Evolutionary conservation across 30 jellyfish, hydroid and myxozoan genomes (phyloP), one percentile per base, ranked within the genome.

Genomic region (Sanderia malayensis): DNA sequence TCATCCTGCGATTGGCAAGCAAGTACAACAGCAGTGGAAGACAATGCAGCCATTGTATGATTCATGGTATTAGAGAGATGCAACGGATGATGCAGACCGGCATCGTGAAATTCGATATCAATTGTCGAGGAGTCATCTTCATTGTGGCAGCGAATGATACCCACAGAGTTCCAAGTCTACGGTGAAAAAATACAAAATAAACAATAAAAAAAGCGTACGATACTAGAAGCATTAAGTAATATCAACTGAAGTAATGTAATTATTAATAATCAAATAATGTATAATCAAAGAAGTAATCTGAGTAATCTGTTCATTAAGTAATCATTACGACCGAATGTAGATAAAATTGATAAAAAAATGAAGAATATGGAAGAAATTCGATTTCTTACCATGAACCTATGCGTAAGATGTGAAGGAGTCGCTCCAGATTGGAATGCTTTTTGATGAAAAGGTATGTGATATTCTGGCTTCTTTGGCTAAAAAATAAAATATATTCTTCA

Each of bases 381-480:
- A 21, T 0, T 1, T 19, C 74, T 52, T 81, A 88, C 97, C 97
- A 89, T 80, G 34, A 65, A 89, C 7, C 97, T 71, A 49, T 89
- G 97, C 93, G 74, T 67, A 69, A 89, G 80, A 58, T 81, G 95
- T 0, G 53, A 85, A 22, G 97, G 97, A 23, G 97, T 89, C 0
- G 97, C 73, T 0, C 95, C 87, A n/a, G 97, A 94, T 67, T 89
- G 97, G 37, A 89, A 89, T 13, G 97, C 74, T 53, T 81, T 75
- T 55, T 74, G 92, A 26, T 68, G 37, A 22, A 20, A n/a, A 29
- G 37, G 69, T n/a, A 44, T 33, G 20, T 73, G 77, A 17, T 58
- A 57, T 17, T 57, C 34, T 23, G 73, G 76, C 60, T 61, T 52
- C 74, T 78, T 78, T 67, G 89, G 95, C 89, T 74, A n/a, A n/a